Percentiles rank a stretch among this genome's conserved stretches.
These are phyloP conservation scores for Pocillopora meandrina DNA, from an alignment of 92 coral and sea anemone species.

Conservation along the genomic window DNA sequence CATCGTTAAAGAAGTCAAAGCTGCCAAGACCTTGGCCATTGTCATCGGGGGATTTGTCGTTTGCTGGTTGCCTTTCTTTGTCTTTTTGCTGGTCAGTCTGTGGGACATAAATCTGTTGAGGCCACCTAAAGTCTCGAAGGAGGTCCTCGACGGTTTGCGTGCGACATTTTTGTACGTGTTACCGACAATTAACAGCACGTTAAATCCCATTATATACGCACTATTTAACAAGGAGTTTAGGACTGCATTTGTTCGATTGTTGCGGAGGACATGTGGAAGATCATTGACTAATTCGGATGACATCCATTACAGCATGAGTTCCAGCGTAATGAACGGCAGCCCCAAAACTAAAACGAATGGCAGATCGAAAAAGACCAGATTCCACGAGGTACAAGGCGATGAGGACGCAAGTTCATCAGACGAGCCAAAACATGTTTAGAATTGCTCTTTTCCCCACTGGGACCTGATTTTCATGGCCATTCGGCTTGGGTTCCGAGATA, in stretches of 20 bases:
- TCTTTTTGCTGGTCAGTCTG: slow-evolving; percentile 46
- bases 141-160: slow-evolving; percentile 34
- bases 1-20: slow-evolving; percentile 85
- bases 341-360: slow-evolving; percentile 19
- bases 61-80: slow-evolving; percentile 89
- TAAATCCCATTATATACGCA: slow-evolving; percentile 84
- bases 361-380: slow-evolving; percentile 6
- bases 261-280: slow-evolving; percentile 31
- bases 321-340: slow-evolving; percentile 3
- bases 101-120: slow-evolving; percentile 49
- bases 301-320: neutral
- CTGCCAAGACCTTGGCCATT: slow-evolving; percentile 90
- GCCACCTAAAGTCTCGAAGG: slow-evolving; percentile 21
- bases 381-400: slow-evolving; percentile 28
- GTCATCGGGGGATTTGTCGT: slow-evolving; percentile 87
- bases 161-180: slow-evolving; percentile 67
- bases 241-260: slow-evolving; percentile 56
- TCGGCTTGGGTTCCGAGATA: neutral
- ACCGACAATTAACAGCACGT: slow-evolving; percentile 73
- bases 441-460: neutral
- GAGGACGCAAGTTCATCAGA: neutral
- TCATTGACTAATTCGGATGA: neutral
- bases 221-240: slow-evolving; percentile 81
- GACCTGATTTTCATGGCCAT: neutral
- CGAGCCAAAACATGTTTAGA: slow-evolving; percentile 13